Percentiles rank a stretch among this genome's conserved stretches.
Conservation (phyloP, 1,140 invertebrate species). For the Episyrphus balteatus region DNA sequence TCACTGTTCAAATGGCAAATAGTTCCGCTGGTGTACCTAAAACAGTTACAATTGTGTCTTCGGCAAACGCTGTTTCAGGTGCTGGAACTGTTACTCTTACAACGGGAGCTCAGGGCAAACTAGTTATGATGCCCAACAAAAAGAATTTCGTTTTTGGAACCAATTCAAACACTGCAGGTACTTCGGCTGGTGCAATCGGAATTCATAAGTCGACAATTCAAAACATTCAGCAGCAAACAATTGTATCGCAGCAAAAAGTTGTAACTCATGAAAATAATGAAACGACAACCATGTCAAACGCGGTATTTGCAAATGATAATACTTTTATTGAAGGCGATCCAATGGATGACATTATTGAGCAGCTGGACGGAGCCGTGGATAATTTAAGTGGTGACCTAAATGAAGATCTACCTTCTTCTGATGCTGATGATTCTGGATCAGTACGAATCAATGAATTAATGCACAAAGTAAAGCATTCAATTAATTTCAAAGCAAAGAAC, state of each 20-base stretch:
- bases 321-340: conserved; percentile 15
- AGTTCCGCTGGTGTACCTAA: conserved; percentile 22
- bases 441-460: too few relatives aligned
- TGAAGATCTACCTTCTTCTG: background rate
- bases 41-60: conserved; percentile 30
- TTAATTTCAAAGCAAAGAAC: too few relatives aligned
- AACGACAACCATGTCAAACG: conserved; percentile 2
- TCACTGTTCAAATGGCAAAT: conserved; percentile 51
- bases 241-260: conserved; percentile 1
- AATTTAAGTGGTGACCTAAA: background rate
- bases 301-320: conserved; percentile 4
- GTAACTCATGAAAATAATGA: conserved; percentile 10
- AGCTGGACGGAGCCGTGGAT: conserved; percentile 28
- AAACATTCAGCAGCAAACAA: conserved; percentile 32
- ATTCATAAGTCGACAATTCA: background rate
- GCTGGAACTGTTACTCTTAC: conserved; percentile 13
- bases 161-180: conserved; percentile 11
- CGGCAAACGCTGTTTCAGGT: conserved; percentile 42
- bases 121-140: conserved; percentile 35
- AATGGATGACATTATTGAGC: conserved; percentile 34
- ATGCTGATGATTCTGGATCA: background rate
- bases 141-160: conserved; percentile 31
- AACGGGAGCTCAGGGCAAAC: conserved; percentile 12
- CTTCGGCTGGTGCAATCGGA: conserved; percentile 6
- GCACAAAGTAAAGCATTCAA: too few relatives aligned